Conservation (phyloP, 2,797 vertebrate genomes). For the Luscinia megarhynchos region DNA sequence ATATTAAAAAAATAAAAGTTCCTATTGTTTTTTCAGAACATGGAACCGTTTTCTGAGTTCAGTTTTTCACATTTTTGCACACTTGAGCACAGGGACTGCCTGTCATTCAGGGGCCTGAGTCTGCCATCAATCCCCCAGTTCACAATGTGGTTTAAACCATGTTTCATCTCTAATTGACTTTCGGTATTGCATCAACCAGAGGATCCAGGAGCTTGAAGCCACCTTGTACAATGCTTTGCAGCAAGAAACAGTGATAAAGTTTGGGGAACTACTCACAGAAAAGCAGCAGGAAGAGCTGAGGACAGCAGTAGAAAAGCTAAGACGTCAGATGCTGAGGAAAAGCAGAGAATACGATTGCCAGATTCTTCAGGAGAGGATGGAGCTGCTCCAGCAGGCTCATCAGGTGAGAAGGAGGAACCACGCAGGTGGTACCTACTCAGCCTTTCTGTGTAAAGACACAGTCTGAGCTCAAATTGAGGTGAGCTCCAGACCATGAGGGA, state of each 20-base stretch:
- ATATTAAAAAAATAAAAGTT: not conserved
- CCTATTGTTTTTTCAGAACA: not conserved
- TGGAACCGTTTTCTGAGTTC: not conserved
- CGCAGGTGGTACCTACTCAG: not conserved
- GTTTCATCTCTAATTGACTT: constrained; percentile 60
- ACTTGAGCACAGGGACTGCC: not conserved
- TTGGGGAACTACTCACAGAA: constrained; percentile 92
- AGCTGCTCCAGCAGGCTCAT: constrained; percentile 96
- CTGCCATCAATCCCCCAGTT: not conserved
- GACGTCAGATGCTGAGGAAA: constrained; percentile 97
- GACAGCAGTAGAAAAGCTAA: constrained; percentile 92
- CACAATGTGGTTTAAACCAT: not conserved
- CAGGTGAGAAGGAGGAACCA: constrained; percentile 80
- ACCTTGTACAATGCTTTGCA: constrained; percentile 98
- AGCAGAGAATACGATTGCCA: constrained; percentile 98
- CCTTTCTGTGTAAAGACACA: not conserved
- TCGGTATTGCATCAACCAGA: constrained; percentile 82
- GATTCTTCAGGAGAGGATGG: constrained; percentile 98
- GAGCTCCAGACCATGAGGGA: not conserved
- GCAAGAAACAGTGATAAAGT: constrained; percentile 98
- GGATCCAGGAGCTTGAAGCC: constrained; percentile 98
- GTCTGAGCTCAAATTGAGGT: not conserved
- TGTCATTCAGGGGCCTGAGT: not conserved
- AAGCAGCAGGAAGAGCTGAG: constrained; percentile 94
- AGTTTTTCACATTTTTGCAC: not conserved